Conservation (phyloP, 2,113 vertebrate species). For the Myiopsitta monachus region DNA sequence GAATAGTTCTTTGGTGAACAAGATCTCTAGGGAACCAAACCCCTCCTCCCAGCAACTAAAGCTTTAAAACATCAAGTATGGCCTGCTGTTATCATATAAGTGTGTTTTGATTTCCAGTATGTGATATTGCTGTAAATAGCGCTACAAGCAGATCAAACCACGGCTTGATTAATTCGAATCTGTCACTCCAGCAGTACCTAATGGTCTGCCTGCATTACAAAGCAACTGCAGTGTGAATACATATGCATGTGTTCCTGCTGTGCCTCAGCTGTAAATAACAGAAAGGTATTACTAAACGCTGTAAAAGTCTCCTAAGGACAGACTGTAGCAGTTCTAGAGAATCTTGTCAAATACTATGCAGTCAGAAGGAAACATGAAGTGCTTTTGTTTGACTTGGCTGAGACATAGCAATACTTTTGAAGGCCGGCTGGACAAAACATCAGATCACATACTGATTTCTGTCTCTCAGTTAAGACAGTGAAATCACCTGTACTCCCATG, state of each 20-base stretch:
- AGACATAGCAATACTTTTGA: not conserved
- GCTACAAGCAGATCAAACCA: not conserved
- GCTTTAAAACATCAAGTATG: not conserved
- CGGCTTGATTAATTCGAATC: not conserved
- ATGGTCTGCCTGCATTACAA: not conserved
- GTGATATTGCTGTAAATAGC: constrained; percentile 29
- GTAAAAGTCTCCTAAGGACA: not conserved
- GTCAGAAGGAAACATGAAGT: not conserved
- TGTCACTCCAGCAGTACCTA: not conserved
- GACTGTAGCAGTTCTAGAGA: not conserved
- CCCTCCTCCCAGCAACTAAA: not conserved
- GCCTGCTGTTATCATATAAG: not conserved
- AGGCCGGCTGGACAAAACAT: not conserved
- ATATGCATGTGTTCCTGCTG: not conserved
- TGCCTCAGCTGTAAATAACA: not conserved
- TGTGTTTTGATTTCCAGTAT: constrained; percentile 11
- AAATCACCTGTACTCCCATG: not conserved
- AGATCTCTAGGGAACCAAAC: not conserved
- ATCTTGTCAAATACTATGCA: not conserved
- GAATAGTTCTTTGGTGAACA: not conserved
- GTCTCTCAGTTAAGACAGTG: not conserved
- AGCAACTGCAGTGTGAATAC: not conserved
- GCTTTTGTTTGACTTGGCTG: constrained; percentile 1
- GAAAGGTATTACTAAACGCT: not conserved
- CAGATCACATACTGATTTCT: not conserved